Percentiles rank a stretch among this genome's conserved stretches.
Conservation (phyloP, 2,113 vertebrate genomes). For the Chamaetylas fuelleborni region DNA sequence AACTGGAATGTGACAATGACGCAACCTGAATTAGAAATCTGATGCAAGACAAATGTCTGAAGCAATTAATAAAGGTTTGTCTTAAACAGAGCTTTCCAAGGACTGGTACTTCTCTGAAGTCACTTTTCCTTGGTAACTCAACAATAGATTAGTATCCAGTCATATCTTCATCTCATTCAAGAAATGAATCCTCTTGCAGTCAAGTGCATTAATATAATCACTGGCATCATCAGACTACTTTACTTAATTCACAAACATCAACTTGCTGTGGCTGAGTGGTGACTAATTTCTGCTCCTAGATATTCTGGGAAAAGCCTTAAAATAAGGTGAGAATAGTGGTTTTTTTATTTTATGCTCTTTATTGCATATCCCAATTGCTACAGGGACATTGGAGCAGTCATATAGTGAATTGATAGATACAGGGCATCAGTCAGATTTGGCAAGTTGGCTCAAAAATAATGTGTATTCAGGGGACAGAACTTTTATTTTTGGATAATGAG, state of each 20-base stretch:
- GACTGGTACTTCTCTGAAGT: background rate
- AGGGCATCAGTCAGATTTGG: background rate
- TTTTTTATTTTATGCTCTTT: background rate
- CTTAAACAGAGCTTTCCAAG: background rate
- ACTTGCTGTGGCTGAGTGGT: background rate
- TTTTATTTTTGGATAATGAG: background rate
- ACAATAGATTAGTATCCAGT: background rate
- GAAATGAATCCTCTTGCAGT: background rate
- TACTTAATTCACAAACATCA: background rate
- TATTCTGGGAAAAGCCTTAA: background rate
- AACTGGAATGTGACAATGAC: background rate
- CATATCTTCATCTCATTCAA: conserved; percentile 16
- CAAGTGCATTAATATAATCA: conserved; percentile 37
- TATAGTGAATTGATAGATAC: background rate
- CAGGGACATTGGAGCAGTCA: background rate
- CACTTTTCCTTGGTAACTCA: background rate
- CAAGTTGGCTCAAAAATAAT: background rate
- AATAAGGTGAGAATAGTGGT: background rate
- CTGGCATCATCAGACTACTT: conserved; percentile 1
- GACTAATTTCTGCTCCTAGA: background rate
- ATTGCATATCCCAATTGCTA: background rate
- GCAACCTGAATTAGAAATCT: background rate
- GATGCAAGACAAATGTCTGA: conserved; percentile 5
- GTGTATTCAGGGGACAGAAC: background rate
- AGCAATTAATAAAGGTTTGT: background rate